Base-by-base conservation (phyloP, 2,113 vertebrate genomes). In the Ictalurus punctatus region DNA sequence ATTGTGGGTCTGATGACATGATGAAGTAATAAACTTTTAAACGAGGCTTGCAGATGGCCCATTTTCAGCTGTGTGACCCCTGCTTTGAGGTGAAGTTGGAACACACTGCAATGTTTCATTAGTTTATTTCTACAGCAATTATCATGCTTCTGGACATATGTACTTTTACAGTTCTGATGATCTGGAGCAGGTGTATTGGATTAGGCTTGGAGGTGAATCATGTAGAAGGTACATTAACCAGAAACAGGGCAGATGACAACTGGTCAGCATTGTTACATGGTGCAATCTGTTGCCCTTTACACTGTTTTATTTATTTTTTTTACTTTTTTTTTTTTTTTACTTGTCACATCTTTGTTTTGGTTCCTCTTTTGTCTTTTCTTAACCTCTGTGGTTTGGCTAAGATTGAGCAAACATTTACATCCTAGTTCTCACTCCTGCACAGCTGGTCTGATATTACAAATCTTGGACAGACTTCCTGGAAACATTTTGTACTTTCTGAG, bases 371-470 rank as follows among this genome's bases (percentile, higher is more conserved):
- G 86, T 73, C 9, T 83, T 88, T 78, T 48, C 85, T 67, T 89
- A 63, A 71, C 80, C 67, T 80, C n/a, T 44, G 78, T 52, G 76
- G n/a, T 73, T 90, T 88, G 48, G 74, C 79, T 56, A 37, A 59
- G 90, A 56, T 74, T 84, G 85, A 87, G 80, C 90, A 82, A 91
- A 87, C 67, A 88, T 81, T 86, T 90, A 83, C 82, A 78, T 87
- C 80, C 89, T 40, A n/a, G 8, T 80, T 89, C 76, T 52, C 34
- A 19, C 30, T 80, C 23, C 12, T 82, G 59, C 34, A 71, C 81
- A 87, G 73, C 81, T 90, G 81, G 78, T 23, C 54, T 54, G 27
- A 86, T 81, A 84, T 89, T 78, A 84, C 56, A 84, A 78, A 59
- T 84, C 48, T 89, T 88, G 88, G 86, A 90, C 71, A 81, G 25